phyloP scores from a whole-genome alignment of 2,797 vertebrate species.

The Kryptolebias ocellatus region DNA sequence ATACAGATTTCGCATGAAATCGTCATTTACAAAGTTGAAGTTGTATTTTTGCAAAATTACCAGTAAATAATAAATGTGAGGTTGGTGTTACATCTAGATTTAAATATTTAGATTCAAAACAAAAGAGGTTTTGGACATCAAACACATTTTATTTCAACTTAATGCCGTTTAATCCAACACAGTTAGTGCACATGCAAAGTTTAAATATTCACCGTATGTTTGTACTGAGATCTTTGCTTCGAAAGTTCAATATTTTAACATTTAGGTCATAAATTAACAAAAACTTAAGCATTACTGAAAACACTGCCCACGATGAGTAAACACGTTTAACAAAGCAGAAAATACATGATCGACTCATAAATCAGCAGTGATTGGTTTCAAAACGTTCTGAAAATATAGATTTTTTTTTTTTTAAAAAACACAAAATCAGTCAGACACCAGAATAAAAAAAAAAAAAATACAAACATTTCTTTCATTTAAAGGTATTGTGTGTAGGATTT shows the following conservation, averaged over 20 bases:
- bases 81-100: no score
- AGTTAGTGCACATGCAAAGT: conserved; percentile 84
- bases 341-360: conserved; percentile 61
- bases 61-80: no score
- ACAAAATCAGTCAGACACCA: conserved; percentile 71
- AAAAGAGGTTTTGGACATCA: conserved; percentile 58
- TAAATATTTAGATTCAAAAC: no score
- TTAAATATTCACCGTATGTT: conserved; percentile 76
- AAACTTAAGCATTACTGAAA: conserved; percentile 66
- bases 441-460: conserved; percentile 50
- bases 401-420: conserved; percentile 49
- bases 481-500: conserved; percentile 73
- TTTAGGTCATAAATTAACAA: conserved; percentile 75
- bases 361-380: conserved; percentile 55
- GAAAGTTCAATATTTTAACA: conserved; percentile 74
- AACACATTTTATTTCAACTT: conserved; percentile 82
- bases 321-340: conserved; percentile 72
- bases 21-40: no score
- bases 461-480: conserved; percentile 53
- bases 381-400: conserved; percentile 49
- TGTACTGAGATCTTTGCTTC: conserved; percentile 77
- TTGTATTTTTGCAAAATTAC: no score
- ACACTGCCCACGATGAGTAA: conserved; percentile 74
- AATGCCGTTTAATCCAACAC: conserved; percentile 81
- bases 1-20: no score